Base-by-base conservation (phyloP, 1,140 invertebrate species). In the Trichonephila clavipes region DNA sequence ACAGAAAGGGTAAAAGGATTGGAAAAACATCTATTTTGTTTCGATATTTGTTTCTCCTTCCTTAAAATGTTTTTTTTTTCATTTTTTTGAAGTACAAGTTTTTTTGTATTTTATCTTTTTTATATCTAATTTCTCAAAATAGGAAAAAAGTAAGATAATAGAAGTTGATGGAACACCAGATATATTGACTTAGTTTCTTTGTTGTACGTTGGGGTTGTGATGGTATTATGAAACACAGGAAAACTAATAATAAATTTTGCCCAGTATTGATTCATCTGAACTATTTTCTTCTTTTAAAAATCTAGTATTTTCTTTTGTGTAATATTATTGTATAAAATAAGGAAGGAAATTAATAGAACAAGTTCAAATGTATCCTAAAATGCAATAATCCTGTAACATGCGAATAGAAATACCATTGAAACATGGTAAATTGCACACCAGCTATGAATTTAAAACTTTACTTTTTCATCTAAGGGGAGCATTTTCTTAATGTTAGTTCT, bases 21-120 rank as follows among this genome's bases (percentile, higher is more conserved):
- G 72, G 14, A 69, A 34, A 77, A 77, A 40, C 28, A 77, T 77
- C 14, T 77, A 77, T 77, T 64, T 77, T 77, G 24, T 77, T 77
- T 77, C 69, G 12, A 34, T 77, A 40, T 18, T 77, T 34, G 19
- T 24, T 77, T 77, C 5, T 34, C n/a, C 34, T 77, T 40, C 72
- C 28, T 77, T 77, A 77, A 34, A 77, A 77, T 4, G 34, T 19
- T 18, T 34, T 77, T 77, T 64, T 64, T 64, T 21, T 2, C 1
- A 64, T 64, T 2, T 19, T 64, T 34, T 77, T 77, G 16, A 34
- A 19, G 40, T 34, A 77, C 34, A 77, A 40, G 34, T 77, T 77
- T 28, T n/a, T 34, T 77, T 77, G 72, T 77, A 24, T 18, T 77
- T 77, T 77, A 18, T 77, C n/a, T 24, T 6, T 77, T 77, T 66